Conservation (phyloP, 1,140 invertebrate species). For the Centruroides sculpturatus region DNA sequence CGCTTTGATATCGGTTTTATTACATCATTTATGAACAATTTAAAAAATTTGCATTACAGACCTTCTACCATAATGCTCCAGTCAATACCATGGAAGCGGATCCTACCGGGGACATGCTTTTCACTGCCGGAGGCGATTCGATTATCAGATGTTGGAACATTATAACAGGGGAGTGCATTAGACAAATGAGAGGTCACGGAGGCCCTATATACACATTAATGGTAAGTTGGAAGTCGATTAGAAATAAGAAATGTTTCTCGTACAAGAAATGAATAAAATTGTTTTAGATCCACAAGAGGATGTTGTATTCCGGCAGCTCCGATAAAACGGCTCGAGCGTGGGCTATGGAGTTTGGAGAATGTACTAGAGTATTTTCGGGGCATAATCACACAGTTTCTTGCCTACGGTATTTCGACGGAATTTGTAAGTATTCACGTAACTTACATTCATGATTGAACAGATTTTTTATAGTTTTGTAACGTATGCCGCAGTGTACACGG, state of each 20-base stretch:
- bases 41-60: no score
- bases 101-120: conserved; percentile 28
- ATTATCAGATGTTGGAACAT: conserved; percentile 36
- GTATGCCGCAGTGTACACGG: conserved; percentile 33
- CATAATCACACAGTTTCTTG: conserved; percentile 36
- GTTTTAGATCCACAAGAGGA: conserved; percentile 34
- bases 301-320: conserved; percentile 38
- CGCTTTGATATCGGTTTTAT: no score
- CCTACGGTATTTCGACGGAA: conserved; percentile 34
- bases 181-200: conserved; percentile 35
- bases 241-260: background rate
- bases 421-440: conserved; percentile 28
- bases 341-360: conserved; percentile 43
- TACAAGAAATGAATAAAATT: background rate
- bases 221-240: conserved; percentile 19
- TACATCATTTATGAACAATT: no score
- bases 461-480: background rate
- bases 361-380: conserved; percentile 36
- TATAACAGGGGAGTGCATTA: conserved; percentile 26
- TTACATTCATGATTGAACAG: background rate
- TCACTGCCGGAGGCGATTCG: conserved; percentile 35
- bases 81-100: conserved; percentile 37
- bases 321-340: conserved; percentile 39
- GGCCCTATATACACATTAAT: conserved; percentile 36
- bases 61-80: conserved; percentile 28